Base-by-base conservation (phyloP, 2,888 invertebrate genomes). In the Epirrita christyi region DNA sequence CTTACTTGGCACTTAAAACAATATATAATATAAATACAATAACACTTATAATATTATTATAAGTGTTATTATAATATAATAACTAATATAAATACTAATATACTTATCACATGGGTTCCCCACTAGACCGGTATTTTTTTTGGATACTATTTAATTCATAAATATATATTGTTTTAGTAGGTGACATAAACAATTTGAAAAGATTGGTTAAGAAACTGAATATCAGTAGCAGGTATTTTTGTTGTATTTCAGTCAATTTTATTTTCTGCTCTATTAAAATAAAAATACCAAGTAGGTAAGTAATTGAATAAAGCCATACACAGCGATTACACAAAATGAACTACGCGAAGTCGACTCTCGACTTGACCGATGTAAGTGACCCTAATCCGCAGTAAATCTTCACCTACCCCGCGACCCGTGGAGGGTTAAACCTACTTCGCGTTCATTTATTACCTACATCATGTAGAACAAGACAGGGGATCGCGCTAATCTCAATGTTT, bases 321-420 rank as follows among this genome's bases (percentile, higher is more conserved):
- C 66, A 60, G 72, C 73, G 83, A 85, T 83, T 85, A 78, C 82
- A 86, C 82, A 83, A 85, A 88, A 86, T 87, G 80, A 76, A 75
- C 70, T 71, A 41, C 78, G 76, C 74, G 82, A 81, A 78, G 80
- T 78, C 78, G 78, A 85, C 86, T 88, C 82, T 82, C 84, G 84
- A 86, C 85, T 86, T 85, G 86, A 86, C 82, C 86, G 85, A 84
- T 88, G 89, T 88, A 88, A 84, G 85, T 91, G 88, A 86, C 89
- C 91, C 80, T 85, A 88, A 89, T 87, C 87, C 88, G 87, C 86
- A 80, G 89, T 92, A 91, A 91, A 91, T 92, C 91, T 90, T 89
- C 80, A 72, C 75, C 70, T 78, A 72, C 76, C n/a, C 75, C 49
- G 46, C 42, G 56, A 56, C 50, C 55, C 55, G 50, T 60, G 60